Conservation (phyloP, 2,888 invertebrate species). For the Mythimna impura region DNA sequence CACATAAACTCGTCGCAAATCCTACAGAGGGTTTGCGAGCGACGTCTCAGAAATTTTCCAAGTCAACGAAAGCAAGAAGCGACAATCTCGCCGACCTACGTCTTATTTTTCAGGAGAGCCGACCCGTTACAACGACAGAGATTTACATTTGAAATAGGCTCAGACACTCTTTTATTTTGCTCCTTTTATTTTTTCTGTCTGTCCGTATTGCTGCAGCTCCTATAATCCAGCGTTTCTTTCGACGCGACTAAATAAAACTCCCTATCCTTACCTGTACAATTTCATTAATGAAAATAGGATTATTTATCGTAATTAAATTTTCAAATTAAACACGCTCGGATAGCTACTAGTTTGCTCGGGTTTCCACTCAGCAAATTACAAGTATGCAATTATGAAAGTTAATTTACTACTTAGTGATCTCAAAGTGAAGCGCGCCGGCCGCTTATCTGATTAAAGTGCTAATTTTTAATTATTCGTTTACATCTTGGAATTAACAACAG, state of each 20-base stretch:
- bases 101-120: constrained; percentile 84
- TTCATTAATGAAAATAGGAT: constrained; percentile 56
- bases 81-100: constrained; percentile 83
- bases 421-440: constrained; percentile 59
- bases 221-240: constrained; percentile 49
- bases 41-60: constrained; percentile 81
- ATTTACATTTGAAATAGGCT: constrained; percentile 88
- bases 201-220: constrained; percentile 66
- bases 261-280: constrained; percentile 57
- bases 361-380: constrained; percentile 61
- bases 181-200: constrained; percentile 77
- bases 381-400: constrained; percentile 66
- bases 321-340: constrained; percentile 55
- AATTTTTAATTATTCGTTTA: constrained; percentile 68
- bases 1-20: constrained; percentile 84
- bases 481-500: constrained; percentile 62
- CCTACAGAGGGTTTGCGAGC: constrained; percentile 77
- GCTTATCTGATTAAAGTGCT: constrained; percentile 68
- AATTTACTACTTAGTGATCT: constrained; percentile 66
- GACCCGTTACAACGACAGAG: constrained; percentile 85
- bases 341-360: constrained; percentile 56
- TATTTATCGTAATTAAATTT: constrained; percentile 61
- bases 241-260: constrained; percentile 49
- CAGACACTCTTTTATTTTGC: constrained; percentile 82
- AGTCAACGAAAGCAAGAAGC: constrained; percentile 84